phyloP scores from a whole-genome alignment of 2,888 invertebrate species.

The Sylvicola cinctus region DNA sequence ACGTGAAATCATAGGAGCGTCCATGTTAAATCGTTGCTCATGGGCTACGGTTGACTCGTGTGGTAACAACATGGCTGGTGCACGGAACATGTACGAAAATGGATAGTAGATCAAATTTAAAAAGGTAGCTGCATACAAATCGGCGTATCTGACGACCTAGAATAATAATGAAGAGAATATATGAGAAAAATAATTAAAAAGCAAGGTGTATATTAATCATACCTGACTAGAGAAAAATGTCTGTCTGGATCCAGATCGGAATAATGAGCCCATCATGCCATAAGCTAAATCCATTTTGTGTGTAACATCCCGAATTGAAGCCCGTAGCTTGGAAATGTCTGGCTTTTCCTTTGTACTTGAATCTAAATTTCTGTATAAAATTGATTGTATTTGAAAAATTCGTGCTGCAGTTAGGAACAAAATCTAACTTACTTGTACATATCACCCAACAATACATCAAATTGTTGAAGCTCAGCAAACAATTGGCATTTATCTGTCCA shows the following conservation, averaged over 20 bases:
- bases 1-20: conserved; percentile 42
- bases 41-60: conserved; percentile 98
- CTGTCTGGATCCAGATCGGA: conserved; percentile 90
- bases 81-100: conserved; percentile 96
- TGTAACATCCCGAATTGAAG: conserved; percentile 76
- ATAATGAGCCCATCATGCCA: conserved; percentile 92
- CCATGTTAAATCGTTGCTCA: conserved; percentile 66
- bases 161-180: conserved; percentile 5
- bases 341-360: conserved; percentile 89
- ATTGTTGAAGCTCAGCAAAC: conserved; percentile 72
- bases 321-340: conserved; percentile 74
- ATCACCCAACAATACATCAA: conserved; percentile 82
- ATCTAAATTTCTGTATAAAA: conserved; percentile 62
- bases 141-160: conserved; percentile 85
- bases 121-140: conserved; percentile 87
- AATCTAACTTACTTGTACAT: conserved; percentile 67
- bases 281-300: conserved; percentile 98
- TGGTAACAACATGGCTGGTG: conserved; percentile 94
- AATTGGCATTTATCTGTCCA: conserved; percentile 94
- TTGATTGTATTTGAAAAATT: no score
- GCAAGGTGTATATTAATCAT: no score
- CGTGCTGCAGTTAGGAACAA: no score
- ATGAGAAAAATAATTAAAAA: no score
- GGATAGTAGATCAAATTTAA: conserved; percentile 95
- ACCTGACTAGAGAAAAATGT: conserved; percentile 96